A percentile compares a stretch with the other conserved stretches of the same genome.
Conservation (phyloP, 2,113 vertebrate genomes). For the Myodes glareolus region DNA sequence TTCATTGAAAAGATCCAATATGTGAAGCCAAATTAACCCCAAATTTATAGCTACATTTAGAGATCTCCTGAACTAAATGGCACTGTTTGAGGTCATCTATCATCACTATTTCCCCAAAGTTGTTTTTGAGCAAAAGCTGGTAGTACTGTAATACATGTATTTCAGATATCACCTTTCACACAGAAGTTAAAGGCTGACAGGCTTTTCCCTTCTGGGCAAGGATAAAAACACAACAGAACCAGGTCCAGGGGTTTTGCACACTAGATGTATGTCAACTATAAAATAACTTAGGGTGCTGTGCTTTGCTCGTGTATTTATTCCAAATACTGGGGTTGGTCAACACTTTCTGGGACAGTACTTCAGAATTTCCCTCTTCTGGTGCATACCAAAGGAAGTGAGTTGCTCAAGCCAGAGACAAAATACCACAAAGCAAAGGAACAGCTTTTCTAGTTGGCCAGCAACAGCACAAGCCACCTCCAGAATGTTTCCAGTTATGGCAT, state of each 20-base stretch:
- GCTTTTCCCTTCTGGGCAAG: conserved; percentile 49
- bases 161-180: conserved; percentile 63
- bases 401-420: conserved; percentile 12
- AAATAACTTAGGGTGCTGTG: conserved; percentile 46
- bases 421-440: background rate
- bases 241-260: conserved; percentile 25
- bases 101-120: conserved; percentile 48
- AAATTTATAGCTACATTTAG: conserved; percentile 65
- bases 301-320: background rate
- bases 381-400: background rate
- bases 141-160: conserved; percentile 57
- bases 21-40: conserved; percentile 75
- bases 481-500: conserved; percentile 20
- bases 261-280: conserved; percentile 73
- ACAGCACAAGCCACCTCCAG: background rate
- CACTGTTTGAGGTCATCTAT: conserved; percentile 66
- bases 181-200: conserved; percentile 64
- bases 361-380: background rate
- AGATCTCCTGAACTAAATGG: conserved; percentile 73
- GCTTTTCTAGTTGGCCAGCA: background rate
- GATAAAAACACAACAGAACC: conserved; percentile 39
- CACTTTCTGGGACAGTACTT: background rate
- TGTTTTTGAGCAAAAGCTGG: conserved; percentile 70
- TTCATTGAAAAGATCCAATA: conserved; percentile 79
- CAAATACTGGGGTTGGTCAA: background rate